Evolutionary conservation across 2,797 vertebrate species (phyloP).

Genomic region (Brachyalestes nurse): DNA sequence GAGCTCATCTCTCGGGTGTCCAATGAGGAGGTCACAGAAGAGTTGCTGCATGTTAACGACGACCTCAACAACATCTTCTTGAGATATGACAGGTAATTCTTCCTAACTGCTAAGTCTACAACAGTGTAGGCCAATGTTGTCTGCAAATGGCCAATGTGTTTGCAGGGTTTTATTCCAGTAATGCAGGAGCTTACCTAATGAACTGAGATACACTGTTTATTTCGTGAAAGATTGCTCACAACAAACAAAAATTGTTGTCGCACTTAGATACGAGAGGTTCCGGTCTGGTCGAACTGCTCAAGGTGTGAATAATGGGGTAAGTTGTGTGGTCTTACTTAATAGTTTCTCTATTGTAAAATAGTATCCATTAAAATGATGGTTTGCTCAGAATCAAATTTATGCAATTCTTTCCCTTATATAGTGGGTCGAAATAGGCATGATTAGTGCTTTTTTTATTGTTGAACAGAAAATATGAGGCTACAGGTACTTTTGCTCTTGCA

Average conservation of each 20-base stretch:
- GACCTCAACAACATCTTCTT: conserved; percentile 98
- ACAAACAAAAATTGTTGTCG: neutral
- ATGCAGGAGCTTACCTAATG: too few relatives aligned
- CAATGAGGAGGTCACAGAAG: conserved; percentile 95
- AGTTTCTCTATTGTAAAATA: neutral
- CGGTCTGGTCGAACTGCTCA: conserved; percentile 88
- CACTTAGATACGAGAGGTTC: conserved; percentile 91
- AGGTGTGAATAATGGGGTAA: conserved; percentile 92
- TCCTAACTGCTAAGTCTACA: neutral
- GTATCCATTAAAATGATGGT: neutral
- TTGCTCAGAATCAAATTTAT: neutral
- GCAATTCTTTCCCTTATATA: neutral
- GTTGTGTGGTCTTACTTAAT: conserved; percentile 62
- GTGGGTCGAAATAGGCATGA: neutral
- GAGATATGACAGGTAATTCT: conserved; percentile 88
- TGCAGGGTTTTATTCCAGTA: too few relatives aligned
- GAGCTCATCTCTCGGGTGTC: conserved; percentile 95
- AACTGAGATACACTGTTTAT: too few relatives aligned
- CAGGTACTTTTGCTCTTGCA: neutral
- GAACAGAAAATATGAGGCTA: neutral
- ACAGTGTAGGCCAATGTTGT: too few relatives aligned
- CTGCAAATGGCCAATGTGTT: too few relatives aligned
- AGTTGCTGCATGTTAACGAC: conserved; percentile 94
- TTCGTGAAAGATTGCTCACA: too few relatives aligned
- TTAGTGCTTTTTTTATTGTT: neutral